Evolutionary conservation across 2,888 invertebrate species (phyloP), one percentile per base, ranked within the genome.

Genomic region (Hypomecis atomaria): DNA sequence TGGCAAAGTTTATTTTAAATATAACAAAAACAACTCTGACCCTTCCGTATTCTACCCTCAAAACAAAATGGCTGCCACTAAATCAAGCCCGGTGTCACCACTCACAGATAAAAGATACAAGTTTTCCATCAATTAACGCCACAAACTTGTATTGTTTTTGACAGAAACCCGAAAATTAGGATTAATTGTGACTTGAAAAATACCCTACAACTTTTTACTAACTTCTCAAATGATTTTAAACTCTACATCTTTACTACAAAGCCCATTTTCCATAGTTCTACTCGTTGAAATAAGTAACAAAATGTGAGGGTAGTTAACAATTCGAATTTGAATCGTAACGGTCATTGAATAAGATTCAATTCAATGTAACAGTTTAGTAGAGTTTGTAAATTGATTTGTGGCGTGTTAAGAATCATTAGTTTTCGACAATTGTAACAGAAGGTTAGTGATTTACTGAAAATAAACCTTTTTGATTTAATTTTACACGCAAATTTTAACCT

Each of bases 331-430:
- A 37, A 47, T 33, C 56, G 36, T 60, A 53, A 36, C 0, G 0
- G 6, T 13, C 10, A 1, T 4, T 6, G 2, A 55, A 45, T 59
- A 57, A 42, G 47, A 43, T 60, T n/a, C 6, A 10, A 0, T 47
- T 60, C 60, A 36, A n/a, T 1, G 10, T 40, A 10, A 3, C 10
- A 10, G 6, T 47, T 56, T 10, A 6, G 33, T 45, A 48, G 48
- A 43, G 23, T 66, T 72, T 81, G 75, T 80, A 84, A 52, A 84
- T 85, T 84, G 84, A 82, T 82, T 79, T 73, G 79, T 84, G 67
- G 82, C 85, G 83, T 85, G 85, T 77, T 73, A 63, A 64, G 74
- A 71, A 77, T 79, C 83, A 83, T 84, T 84, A 79, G 76, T 76
- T 73, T 75, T 75, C 75, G 55, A 67, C 69, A 50, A 64, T 67